Base-by-base conservation (phyloP, 1,140 invertebrate genomes). In the Vanessa atalanta region DNA sequence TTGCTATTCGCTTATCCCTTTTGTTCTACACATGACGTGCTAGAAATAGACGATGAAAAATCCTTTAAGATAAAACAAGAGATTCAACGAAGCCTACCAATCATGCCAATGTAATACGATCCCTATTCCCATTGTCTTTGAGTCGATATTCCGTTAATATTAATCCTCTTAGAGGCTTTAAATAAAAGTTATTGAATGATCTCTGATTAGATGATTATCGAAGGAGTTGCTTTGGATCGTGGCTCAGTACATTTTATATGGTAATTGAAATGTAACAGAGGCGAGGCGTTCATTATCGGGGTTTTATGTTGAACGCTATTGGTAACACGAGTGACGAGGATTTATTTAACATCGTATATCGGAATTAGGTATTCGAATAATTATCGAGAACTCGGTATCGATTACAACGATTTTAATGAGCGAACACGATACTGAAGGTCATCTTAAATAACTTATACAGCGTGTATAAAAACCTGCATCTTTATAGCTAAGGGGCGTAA, bases 191-290 rank as follows among this genome's bases (percentile, higher is more conserved):
- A 89, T 91, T 90, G 88, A 89, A 88, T 88, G 87, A 88, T 88
- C 84, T 84, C 83, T 87, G 89, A 90, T 91, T 90, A 91, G 88
- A 90, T 88, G 85, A 89, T 90, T 90, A 91, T 90, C 89, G 78
- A 72, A 81, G 69, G 77, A 75, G 83, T 86, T 83, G 81, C 79
- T 76, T 84, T 82, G 77, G 80, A 78, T 79, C 81, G 78, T 80
- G 81, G 77, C 77, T 81, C 79, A 73, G 81, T 84, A 88, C 86
- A 83, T 88, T 90, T 89, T 88, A 90, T 91, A 89, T 91, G 87
- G 84, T 91, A 89, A 91, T 91, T 89, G 88, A 90, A 91, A 89
- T 88, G 86, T 90, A 89, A 89, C 88, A 88, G 86, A 87, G 87
- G 82, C 81, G 78, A 84, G 79, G 76, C 73, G 81, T 86, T 88